A percentile compares a stretch with the other conserved stretches of the same genome.
Conservation (phyloP, 2,888 invertebrate species). For the Lycaena phlaeas region DNA sequence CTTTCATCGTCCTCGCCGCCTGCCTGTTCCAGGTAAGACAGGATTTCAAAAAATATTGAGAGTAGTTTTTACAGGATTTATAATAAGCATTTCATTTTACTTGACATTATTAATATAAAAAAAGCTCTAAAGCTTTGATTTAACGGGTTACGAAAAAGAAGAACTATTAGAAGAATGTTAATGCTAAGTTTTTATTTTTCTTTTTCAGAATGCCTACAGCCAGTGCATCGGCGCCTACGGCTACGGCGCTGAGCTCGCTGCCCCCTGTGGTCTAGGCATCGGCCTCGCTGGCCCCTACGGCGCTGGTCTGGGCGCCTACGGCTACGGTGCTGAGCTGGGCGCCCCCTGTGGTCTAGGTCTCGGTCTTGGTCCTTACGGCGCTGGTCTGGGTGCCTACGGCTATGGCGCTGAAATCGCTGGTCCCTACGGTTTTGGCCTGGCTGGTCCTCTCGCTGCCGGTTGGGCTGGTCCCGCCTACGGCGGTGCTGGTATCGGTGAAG, state of each 20-base stretch:
- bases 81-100: no score
- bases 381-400: no score
- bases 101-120: no score
- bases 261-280: conserved; percentile 3
- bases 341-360: conserved; percentile 8
- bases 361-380: no score
- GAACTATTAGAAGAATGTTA: no score
- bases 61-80: no score
- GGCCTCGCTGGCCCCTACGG: conserved; percentile 8
- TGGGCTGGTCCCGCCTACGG: conserved; percentile 12
- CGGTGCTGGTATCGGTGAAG: conserved; percentile 5
- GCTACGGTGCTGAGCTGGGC: neutral
- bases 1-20: conserved; percentile 18
- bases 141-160: no score
- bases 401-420: no score
- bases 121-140: no score
- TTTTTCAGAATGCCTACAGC: neutral
- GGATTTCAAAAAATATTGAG: no score
- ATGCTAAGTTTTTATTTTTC: no score
- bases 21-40: conserved; percentile 20
- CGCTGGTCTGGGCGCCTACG: neutral
- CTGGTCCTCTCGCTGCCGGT: conserved; percentile 7
- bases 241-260: conserved; percentile 1
- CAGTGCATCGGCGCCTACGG: conserved; percentile 17
- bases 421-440: conserved; percentile 13